Evolutionary conservation across 2,888 invertebrate species (phyloP).

Genomic region (Boloria selene): DNA sequence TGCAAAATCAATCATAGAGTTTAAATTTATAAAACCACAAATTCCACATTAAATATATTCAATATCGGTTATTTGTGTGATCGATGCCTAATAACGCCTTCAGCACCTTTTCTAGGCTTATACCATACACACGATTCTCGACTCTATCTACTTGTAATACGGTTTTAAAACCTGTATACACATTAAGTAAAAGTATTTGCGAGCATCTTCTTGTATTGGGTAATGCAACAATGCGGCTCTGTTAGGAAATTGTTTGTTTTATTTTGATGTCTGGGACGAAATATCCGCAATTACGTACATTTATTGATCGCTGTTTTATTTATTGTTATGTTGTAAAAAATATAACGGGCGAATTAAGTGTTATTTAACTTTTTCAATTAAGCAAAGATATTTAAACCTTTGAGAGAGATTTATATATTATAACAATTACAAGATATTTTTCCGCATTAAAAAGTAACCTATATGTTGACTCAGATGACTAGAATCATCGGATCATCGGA

Average conservation of each 20-base stretch:
- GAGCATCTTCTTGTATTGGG: conserved; percentile 42
- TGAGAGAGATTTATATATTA: too few relatives aligned
- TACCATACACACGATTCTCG: neutral
- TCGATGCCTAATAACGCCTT: conserved; percentile 29
- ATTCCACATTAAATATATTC: neutral
- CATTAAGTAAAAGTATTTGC: conserved; percentile 40
- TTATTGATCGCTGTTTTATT: conserved; percentile 25
- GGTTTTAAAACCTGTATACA: conserved; percentile 12
- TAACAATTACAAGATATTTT: too few relatives aligned
- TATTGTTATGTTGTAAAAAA: neutral
- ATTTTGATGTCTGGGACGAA: conserved; percentile 35
- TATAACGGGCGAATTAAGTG: neutral
- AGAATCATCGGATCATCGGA: too few relatives aligned
- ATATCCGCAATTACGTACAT: conserved; percentile 27
- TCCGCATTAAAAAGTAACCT: too few relatives aligned
- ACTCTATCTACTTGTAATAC: neutral
- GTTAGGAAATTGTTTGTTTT: conserved; percentile 38
- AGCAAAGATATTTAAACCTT: too few relatives aligned
- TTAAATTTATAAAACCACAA: conserved; percentile 6
- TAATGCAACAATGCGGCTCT: conserved; percentile 42
- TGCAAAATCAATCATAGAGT: too few relatives aligned
- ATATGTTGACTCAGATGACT: too few relatives aligned
- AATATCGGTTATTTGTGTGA: conserved; percentile 24
- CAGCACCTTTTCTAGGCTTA: conserved; percentile 26
- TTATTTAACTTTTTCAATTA: too few relatives aligned